Evolutionary conservation across 2,113 vertebrate genomes (phyloP), one percentile per base, ranked within the genome.

Genomic region (Chaetura pelagica): DNA sequence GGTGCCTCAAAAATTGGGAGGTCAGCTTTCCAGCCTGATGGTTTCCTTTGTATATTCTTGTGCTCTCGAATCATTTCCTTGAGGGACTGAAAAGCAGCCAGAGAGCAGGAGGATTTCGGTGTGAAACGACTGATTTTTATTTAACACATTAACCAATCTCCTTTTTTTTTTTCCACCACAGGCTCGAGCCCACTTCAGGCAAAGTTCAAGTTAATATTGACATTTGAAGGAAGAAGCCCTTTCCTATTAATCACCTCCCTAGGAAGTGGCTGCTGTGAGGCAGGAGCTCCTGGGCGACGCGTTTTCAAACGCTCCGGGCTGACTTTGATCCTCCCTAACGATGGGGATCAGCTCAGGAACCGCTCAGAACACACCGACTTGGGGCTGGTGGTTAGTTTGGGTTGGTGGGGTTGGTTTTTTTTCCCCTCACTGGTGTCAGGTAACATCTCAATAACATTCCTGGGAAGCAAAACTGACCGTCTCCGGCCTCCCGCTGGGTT

Each of bases 121-220:
- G 14, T 23, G 75, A 88, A 75, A 77, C 77, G 78, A 48, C 79
- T 71, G 88, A 59, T 64, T 94, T 95, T 94, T 73, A 95, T 95
- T 96, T 93, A 89, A 94, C 92, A 71, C 71, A 83, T 94, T 91
- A 79, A 74, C 89, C 86, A 90, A 92, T 85, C 66, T 72, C 57
- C 86, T 91, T 95, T 83, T 92, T 95, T 83, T 92, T 38, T 38
- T 10, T 93, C 94, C 93, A 94, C 92, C 44, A 91, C 14, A 87
- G 81, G 77, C 91, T 94, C 89, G 89, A 64, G 72, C 75, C 85
- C 89, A 92, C 87, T 96, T 87, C 93, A 93, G 95, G 95, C 96
- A 95, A 93, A 96, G 94, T 97, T 96, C 95, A 96, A 90, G 93
- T 92, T 95, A 94, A 95, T 91, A 91, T 95, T 95, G 94, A 95